A percentile compares a stretch with the other conserved stretches of the same genome.
Conservation (phyloP, 2,797 vertebrate species). For the Typhlichthys subterraneus region DNA sequence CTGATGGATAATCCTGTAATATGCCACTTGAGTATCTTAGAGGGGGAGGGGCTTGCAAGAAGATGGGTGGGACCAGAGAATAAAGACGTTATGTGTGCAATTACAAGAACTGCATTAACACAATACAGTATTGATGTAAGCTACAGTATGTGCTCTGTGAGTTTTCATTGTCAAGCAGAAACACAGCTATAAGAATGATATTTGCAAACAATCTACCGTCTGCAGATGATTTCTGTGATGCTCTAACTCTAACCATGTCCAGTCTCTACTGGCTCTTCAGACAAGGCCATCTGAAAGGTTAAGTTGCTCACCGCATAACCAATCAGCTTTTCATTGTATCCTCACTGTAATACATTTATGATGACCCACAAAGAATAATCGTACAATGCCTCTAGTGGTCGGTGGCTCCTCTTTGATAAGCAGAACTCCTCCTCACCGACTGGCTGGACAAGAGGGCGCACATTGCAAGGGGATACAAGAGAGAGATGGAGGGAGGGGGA, state of each 20-base stretch:
- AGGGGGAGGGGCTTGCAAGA: constrained; percentile 49
- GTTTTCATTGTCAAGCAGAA: neutral
- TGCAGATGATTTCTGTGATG: constrained; percentile 31
- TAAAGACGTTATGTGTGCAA: neutral
- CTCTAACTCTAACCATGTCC: constrained; percentile 69
- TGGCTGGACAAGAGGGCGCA: constrained; percentile 5
- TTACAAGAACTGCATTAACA: too few species aligned
- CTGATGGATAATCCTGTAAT: constrained; percentile 79
- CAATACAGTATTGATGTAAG: too few species aligned
- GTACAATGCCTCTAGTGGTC: neutral
- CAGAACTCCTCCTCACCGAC: constrained; percentile 10
- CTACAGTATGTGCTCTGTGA: too few species aligned
- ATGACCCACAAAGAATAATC: neutral
- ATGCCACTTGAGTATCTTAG: constrained; percentile 78
- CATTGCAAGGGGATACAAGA: neutral
- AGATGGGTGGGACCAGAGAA: constrained; percentile 42
- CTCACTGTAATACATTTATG: neutral
- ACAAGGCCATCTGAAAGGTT: constrained; percentile 24
- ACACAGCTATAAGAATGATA: constrained; percentile 17
- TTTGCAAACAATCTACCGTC: too few species aligned
- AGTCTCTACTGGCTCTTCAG: constrained; percentile 27
- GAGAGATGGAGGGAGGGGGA: neutral
- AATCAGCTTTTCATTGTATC: neutral
- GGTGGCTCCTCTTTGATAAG: constrained; percentile 39
- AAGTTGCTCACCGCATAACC: neutral